Evolutionary conservation across 2,797 vertebrate species (phyloP), one percentile per base, ranked within the genome.

Genomic region (Sebastes dallii): DNA sequence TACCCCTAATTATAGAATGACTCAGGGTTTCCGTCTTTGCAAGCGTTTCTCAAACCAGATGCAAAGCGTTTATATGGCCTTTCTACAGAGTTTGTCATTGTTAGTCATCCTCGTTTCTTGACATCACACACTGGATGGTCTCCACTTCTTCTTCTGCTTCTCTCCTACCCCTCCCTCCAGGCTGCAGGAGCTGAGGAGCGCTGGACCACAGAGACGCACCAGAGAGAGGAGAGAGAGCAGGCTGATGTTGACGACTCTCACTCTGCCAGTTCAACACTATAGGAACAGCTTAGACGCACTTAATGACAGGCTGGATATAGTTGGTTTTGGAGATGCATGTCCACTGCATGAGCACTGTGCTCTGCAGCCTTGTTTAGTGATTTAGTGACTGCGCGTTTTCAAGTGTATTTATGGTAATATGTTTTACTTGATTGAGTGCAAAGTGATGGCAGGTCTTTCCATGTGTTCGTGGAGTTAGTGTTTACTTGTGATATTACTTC

Each of bases 181-280:
- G 6, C 83, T 36, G 82, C 73, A 10, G 67, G 83, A 86, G 72
- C 82, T 39, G 46, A 81, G 80, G 59, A 72, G 84, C 78, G 84
- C 62, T 66, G 42, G 65, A 50, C 42, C 25, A 66, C 16, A 66
- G 66, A 67, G 66, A 30, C 42, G 11, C 66, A 39, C 4, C 55
- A 52, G 14, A 36, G 29, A n/a, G 29, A 29, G 24, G 64, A 11
- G 30, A 11, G 30, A 34, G 60, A 86, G 86, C 62, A 22, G 75
- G 77, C 86, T 75, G 88, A 89, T 89, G 90, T 74, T 82, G 66
- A 72, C 83, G 66, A 78, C 66, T 70, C 72, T 85, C 68, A 72
- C 58, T 65, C 72, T 50, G 77, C 11, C 74, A 66, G 8, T 59
- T 52, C 55, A 46, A 46, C 76, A 77, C 66, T 60, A n/a, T 5